Evolutionary conservation across 2,113 vertebrate genomes (phyloP), one percentile per base, ranked within the genome.

Genomic region (Fregetta grallaria): DNA sequence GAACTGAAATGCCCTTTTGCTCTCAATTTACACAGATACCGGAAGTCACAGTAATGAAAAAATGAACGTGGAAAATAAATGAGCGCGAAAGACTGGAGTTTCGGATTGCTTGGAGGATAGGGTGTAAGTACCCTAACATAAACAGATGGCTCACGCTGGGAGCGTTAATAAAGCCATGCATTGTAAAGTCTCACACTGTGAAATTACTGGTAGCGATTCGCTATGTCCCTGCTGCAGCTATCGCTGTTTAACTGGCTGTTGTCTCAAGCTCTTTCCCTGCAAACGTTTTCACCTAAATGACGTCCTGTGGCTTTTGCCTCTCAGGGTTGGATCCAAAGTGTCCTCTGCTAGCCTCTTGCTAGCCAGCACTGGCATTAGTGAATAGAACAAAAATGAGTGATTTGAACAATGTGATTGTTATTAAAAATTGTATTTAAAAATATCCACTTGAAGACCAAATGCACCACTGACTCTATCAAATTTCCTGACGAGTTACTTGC

Each of bases 101-200:
- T 52, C 4, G 4, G 70, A 5, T 3, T 6, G 40, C 36, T 17
- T 9, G n/a, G 58, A 61, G 79, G 23, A 17, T 3, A 30, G 83
- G 58, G 17, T 22, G 38, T 6, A 15, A 21, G 63, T 22, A 3
- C 66, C 32, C 19, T 3, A 13, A 29, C 27, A 6, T 4, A 44
- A 29, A 6, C 38, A 15, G 59, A 9, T 7, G 71, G 30, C 25
- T 14, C 18, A 4, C 4, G 5, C 72, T 9, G 68, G 49, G 13
- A 13, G 15, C 8, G 1, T 44, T 47, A 14, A 19, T 75, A 6
- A 14, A 45, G 40, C 22, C 2, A 1, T 4, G 34, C 49, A 0
- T 2, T 13, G 22, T 27, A 1, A 18, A 15, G 70, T 4, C 17
- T 15, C 45, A 0, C 42, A 1, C 44, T 4, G 63, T 36, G 63